Conservation (phyloP, 2,888 invertebrate genomes). For the Ferrisia virgata region DNA sequence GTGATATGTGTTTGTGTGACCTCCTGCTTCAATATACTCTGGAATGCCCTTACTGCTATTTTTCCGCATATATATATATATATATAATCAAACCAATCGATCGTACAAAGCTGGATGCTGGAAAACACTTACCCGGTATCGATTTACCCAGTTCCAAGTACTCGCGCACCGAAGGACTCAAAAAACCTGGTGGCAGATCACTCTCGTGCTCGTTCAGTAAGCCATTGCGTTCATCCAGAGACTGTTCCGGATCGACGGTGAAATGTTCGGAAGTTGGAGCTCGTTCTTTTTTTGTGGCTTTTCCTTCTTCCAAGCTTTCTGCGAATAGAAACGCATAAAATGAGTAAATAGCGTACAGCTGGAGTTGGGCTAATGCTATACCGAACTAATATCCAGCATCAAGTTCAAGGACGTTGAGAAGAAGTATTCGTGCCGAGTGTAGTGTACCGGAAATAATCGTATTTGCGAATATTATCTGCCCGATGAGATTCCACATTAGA, state of each 20-base stretch:
- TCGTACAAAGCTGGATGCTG: neutral
- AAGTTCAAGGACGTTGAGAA: neutral
- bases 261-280: constrained; percentile 34
- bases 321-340: neutral
- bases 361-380: no score
- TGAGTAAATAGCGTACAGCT: no score
- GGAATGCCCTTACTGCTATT: neutral
- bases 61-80: neutral
- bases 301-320: constrained; percentile 42
- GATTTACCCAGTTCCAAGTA: constrained; percentile 84
- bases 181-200: constrained; percentile 68
- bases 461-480: no score
- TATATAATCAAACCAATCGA: neutral
- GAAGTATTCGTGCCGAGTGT: no score
- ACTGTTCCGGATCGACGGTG: constrained; percentile 52
- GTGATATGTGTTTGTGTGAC: neutral
- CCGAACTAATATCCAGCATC: neutral
- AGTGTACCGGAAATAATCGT: neutral
- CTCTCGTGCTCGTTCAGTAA: constrained; percentile 52
- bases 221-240: constrained; percentile 57
- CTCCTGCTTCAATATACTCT: neutral
- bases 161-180: constrained; percentile 80
- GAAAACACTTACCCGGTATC: constrained; percentile 70
- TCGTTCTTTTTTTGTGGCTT: constrained; percentile 36
- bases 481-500: neutral